These are phyloP conservation scores for Chanos chanos DNA, from an alignment of 2,797 vertebrate genomes.

Conservation along the genomic window DNA sequence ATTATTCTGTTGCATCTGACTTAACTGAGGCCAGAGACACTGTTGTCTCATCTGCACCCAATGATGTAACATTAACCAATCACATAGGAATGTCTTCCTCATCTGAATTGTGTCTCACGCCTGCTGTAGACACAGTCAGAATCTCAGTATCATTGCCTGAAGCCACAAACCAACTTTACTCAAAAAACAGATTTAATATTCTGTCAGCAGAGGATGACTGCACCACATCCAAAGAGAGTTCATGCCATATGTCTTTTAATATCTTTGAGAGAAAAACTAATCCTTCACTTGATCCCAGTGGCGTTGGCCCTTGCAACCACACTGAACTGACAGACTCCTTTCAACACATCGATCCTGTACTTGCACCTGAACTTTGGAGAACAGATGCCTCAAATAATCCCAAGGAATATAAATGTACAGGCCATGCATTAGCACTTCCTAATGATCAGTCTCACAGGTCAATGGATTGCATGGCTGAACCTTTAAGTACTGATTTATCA, in stretches of 20 bases:
- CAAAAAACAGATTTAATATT: too few relatives aligned
- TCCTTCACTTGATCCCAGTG: too few relatives aligned
- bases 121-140: conserved; percentile 44
- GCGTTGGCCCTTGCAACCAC: too few relatives aligned
- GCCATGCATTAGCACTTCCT: background rate
- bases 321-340: too few relatives aligned
- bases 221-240: too few relatives aligned
- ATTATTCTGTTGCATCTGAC: conserved; percentile 26
- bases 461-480: conserved; percentile 41
- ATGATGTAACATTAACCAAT: background rate
- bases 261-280: too few relatives aligned
- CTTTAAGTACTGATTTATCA: conserved; percentile 35
- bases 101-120: conserved; percentile 2
- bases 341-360: too few relatives aligned
- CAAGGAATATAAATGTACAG: conserved; percentile 18
- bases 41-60: conserved; percentile 31
- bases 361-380: too few relatives aligned
- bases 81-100: background rate
- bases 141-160: background rate
- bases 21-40: conserved; percentile 36
- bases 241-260: too few relatives aligned
- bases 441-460: conserved; percentile 36
- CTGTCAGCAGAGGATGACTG: too few relatives aligned
- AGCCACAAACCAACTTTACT: conserved; percentile 15
- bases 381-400: too few relatives aligned